Percentiles rank a stretch among this genome's conserved stretches.
These are phyloP conservation scores for Sebastes vulpes DNA, from an alignment of 2,797 vertebrate species.

Conservation along the genomic window DNA sequence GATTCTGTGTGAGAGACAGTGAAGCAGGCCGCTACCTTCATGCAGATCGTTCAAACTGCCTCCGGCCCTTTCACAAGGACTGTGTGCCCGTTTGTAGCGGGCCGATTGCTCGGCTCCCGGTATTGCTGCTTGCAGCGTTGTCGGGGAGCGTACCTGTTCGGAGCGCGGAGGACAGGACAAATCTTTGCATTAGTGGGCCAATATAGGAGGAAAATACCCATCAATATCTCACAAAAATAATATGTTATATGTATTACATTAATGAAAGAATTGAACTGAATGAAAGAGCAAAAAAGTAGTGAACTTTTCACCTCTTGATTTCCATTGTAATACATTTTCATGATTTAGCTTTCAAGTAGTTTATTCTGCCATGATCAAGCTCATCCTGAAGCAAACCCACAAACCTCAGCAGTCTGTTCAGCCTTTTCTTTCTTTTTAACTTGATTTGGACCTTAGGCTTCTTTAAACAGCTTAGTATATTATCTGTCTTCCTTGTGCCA, in stretches of 20 bases:
- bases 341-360: background rate
- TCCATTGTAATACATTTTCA: background rate
- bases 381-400: slow-evolving; percentile 1
- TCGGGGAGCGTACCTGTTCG: too few species aligned
- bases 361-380: background rate
- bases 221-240: background rate
- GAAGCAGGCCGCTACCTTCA: slow-evolving; percentile 51
- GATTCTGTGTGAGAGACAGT: slow-evolving; percentile 60
- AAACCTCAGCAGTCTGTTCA: background rate
- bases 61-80: slow-evolving; percentile 51
- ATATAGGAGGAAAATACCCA: background rate
- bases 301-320: background rate
- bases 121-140: too few species aligned
- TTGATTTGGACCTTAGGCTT: background rate
- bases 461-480: background rate
- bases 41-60: slow-evolving; percentile 51
- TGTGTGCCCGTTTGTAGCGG: background rate
- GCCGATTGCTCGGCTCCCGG: too few species aligned
- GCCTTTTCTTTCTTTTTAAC: background rate
- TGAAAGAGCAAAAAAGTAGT: background rate
- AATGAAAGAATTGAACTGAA: background rate
- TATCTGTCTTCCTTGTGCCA: background rate
- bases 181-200: background rate
- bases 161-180: background rate
- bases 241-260: background rate